phyloP scores from a whole-genome alignment of 2,888 invertebrate species.

The Tetheella fluctuosa region DNA sequence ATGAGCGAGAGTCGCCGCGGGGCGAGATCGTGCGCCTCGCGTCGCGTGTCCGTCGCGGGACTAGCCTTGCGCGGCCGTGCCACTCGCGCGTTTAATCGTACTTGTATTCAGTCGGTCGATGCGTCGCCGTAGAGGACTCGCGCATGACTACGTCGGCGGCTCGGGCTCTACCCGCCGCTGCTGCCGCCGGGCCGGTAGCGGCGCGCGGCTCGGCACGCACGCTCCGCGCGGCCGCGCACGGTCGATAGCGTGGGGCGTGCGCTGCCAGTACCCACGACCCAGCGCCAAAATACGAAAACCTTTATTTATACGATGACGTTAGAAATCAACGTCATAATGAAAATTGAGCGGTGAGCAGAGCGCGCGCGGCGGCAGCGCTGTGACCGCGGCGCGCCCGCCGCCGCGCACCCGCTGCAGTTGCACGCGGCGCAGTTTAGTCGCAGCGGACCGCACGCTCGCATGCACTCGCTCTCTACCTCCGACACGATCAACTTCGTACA shows the following conservation, averaged over 20 bases:
- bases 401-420: neutral
- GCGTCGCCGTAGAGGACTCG: conserved; percentile 56
- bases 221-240: conserved; percentile 37
- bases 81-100: conserved; percentile 70
- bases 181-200: conserved; percentile 24
- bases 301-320: conserved; percentile 69
- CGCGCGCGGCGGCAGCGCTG: conserved; percentile 27
- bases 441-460: neutral
- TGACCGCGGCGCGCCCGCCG: conserved; percentile 15
- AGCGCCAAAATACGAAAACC: conserved; percentile 45
- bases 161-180: conserved; percentile 21
- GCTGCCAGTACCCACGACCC: conserved; percentile 47
- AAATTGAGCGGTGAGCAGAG: conserved; percentile 28
- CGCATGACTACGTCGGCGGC: conserved; percentile 67
- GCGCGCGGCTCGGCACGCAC: neutral
- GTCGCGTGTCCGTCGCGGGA: conserved; percentile 40
- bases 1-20: conserved; percentile 45
- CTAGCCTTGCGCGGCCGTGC: conserved; percentile 74
- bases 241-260: conserved; percentile 56
- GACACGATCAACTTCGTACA: no score
- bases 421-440: neutral
- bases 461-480: neutral
- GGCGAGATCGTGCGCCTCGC: conserved; percentile 53
- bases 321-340: conserved; percentile 60
- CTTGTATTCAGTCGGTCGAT: conserved; percentile 61